Conservation (phyloP, 2,113 vertebrate genomes). For the Chroicocephalus ridibundus region DNA sequence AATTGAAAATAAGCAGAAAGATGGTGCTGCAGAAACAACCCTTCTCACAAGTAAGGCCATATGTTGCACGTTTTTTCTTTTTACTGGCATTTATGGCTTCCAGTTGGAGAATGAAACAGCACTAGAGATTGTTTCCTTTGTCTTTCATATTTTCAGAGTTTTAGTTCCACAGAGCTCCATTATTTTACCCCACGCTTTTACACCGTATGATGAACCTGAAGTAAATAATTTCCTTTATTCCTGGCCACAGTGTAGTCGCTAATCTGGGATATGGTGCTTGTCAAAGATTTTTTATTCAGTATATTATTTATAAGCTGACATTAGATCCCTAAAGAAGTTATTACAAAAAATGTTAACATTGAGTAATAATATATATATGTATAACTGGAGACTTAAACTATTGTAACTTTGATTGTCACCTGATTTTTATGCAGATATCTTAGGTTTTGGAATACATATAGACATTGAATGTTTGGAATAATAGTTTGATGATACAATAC, state of each 20-base stretch:
- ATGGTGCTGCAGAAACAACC: neutral
- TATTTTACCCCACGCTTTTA: neutral
- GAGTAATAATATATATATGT: neutral
- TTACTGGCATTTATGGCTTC: neutral
- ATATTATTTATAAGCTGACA: neutral
- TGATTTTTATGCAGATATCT: neutral
- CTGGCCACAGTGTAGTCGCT: neutral
- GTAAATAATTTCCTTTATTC: neutral
- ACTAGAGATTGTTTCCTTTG: neutral
- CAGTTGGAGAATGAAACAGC: neutral
- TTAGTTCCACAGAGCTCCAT: neutral
- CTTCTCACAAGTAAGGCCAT: neutral
- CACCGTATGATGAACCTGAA: neutral
- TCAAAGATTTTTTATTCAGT: neutral
- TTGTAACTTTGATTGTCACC: neutral
- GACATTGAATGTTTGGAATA: neutral
- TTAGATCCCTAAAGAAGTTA: neutral
- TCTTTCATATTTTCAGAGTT: neutral
- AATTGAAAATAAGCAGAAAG: neutral
- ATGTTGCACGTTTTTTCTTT: neutral
- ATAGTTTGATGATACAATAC: neutral
- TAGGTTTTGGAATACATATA: neutral
- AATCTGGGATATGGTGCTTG: neutral
- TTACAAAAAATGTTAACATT: neutral
- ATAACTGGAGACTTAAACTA: neutral